Conservation (phyloP, 1,140 invertebrate genomes). For the Meloidogyne exigua region DNA sequence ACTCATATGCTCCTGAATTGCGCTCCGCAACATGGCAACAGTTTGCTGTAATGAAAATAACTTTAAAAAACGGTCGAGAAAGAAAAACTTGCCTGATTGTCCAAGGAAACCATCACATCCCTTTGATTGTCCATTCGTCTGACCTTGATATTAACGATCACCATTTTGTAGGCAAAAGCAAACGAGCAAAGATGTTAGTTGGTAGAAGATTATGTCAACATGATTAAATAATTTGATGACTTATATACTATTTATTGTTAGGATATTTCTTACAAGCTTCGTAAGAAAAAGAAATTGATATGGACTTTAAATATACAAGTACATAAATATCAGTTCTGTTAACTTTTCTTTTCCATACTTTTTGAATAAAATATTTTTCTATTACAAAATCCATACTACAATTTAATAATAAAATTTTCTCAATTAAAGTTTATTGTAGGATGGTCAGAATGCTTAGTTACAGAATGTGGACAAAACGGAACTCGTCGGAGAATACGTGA, state of each 20-base stretch:
- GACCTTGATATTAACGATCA: not conserved
- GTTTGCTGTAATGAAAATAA: not conserved
- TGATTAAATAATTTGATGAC: not conserved
- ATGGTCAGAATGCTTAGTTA: not conserved
- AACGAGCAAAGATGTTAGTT: not conserved
- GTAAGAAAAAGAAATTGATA: too few species aligned
- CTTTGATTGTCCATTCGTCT: not conserved
- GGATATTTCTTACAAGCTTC: too few species aligned
- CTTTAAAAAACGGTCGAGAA: not conserved
- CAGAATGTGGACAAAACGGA: not conserved
- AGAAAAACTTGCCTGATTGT: not conserved
- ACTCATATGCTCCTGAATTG: not conserved
- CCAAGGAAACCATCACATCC: not conserved
- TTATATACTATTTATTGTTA: not conserved
- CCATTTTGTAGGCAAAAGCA: not conserved
- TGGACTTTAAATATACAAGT: too few species aligned
- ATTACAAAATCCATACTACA: too few species aligned
- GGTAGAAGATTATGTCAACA: not conserved
- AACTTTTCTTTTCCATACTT: too few species aligned
- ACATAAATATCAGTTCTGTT: too few species aligned
- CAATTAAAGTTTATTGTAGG: not conserved
- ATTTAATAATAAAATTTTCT: too few species aligned
- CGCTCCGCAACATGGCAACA: not conserved
- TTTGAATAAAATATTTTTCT: too few species aligned
- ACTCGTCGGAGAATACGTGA: slow-evolving; percentile 24